Evolutionary conservation across 2,888 invertebrate species (phyloP), one percentile per base, ranked within the genome.

Genomic region (Heterodera filipjevi): DNA sequence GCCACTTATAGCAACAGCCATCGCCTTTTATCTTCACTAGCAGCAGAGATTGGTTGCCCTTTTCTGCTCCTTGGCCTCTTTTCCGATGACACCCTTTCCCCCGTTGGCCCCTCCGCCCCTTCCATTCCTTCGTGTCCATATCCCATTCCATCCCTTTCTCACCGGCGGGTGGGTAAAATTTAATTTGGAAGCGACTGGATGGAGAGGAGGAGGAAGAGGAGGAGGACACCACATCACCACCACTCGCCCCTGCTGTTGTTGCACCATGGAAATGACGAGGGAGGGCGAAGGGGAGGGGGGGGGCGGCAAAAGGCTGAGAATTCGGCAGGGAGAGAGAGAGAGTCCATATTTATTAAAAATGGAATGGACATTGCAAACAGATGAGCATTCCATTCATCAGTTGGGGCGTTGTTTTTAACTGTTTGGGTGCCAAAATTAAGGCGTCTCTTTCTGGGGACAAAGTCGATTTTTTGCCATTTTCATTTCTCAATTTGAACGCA

Each of bases 111-210:
- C 12, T 59, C 27, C 10, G 27, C 59, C 27, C 59, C 27, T 10
- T 49, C 12, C 59, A 5, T 10, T 49, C 49, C 49, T 49, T 49
- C 16, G 49, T n/a, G n/a, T 49, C 49, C 49, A 49, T 49, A 49
- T 49, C 59, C 59, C 59, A 59, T 59, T 59, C 27, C 59, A 27
- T 59, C 27, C 59, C 10, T 59, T 59, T 59, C 59, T 59, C 59
- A 59, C 59, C 59, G 59, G 19, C 59, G 59, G 59, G 59, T 12
- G 53, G 19, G 16, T 53, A 53, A 59, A 59, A 59, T 59, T 59
- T 59, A 59, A 59, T 59, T 59, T 59, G 59, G 59, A 22, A 8
- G n/a, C 59, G 59, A 27, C 22, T 22, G n/a, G n/a, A 22, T 8
- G 27, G 59, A 27, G 59, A 22, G 59, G 27, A 22, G 53, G 49